Conservation (phyloP, 2,888 invertebrate genomes). For the Rhagophthalmus giganteus region DNA sequence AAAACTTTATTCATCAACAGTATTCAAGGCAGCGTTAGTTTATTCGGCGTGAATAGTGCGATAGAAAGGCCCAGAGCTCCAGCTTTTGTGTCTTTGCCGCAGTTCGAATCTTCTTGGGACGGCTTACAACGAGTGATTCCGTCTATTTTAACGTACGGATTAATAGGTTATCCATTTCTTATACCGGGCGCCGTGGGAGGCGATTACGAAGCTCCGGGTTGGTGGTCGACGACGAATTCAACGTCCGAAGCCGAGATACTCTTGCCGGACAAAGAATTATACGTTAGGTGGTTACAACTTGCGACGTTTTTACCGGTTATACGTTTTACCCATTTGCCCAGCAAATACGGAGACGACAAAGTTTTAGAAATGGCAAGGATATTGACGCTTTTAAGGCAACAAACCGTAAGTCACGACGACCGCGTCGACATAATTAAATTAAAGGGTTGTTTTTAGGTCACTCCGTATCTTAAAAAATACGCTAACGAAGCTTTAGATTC, state of each 20-base stretch:
- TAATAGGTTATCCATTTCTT: constrained; percentile 90
- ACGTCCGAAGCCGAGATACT: constrained; percentile 56
- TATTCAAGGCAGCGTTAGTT: constrained; percentile 64
- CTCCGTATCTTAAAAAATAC: constrained; percentile 75
- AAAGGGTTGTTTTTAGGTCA: constrained; percentile 69
- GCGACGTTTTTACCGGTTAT: constrained; percentile 90
- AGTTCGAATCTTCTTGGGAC: constrained; percentile 86
- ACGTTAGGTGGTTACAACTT: constrained; percentile 88
- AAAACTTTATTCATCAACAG: constrained; percentile 72
- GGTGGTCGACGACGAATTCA: constrained; percentile 54
- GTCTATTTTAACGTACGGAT: constrained; percentile 82
- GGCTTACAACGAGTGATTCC: constrained; percentile 74
- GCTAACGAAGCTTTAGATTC: constrained; percentile 77
- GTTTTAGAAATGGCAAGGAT: constrained; percentile 77
- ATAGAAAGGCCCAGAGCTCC: constrained; percentile 80
- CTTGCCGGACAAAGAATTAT: constrained; percentile 79
- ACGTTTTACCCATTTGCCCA: constrained; percentile 87
- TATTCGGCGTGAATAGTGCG: constrained; percentile 84
- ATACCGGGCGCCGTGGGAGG: constrained; percentile 95
- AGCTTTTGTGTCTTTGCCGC: constrained; percentile 82
- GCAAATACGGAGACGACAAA: constrained; percentile 78
- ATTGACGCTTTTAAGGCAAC: constrained; percentile 73
- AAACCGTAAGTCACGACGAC: constrained; percentile 64
- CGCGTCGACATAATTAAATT: too few relatives aligned
- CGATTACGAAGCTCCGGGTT: constrained; percentile 70